These are phyloP conservation scores for Capreolus pygargus DNA, from an alignment of 2,113 vertebrate species.

Conservation along the genomic window DNA sequence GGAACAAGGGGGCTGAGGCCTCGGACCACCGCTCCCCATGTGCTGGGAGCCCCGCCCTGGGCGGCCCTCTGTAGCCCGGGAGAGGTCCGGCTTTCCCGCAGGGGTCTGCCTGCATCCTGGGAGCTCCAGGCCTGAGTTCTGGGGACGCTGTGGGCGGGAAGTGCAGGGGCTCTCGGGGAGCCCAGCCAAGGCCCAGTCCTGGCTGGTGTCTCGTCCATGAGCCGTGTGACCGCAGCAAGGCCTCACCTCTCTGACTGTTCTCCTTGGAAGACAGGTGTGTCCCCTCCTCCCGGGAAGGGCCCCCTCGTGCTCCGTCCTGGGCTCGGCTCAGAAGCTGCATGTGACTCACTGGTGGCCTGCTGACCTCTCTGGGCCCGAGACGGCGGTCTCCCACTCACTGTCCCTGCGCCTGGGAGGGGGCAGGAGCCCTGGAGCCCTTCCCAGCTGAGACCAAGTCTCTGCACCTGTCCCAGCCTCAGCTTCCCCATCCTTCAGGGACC, in stretches of 20 bases:
- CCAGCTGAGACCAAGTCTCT: background rate
- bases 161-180: background rate
- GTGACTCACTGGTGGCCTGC: background rate
- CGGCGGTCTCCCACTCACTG: rapidly evolving
- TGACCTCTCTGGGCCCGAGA: background rate
- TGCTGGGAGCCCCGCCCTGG: rapidly evolving
- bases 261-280: rapidly evolving
- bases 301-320: rapidly evolving
- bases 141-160: rapidly evolving
- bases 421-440: background rate
- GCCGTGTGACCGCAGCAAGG: rapidly evolving
- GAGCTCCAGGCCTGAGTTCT: rapidly evolving
- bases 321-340: rapidly evolving
- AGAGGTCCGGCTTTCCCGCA: background rate
- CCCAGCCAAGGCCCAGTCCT: rapidly evolving
- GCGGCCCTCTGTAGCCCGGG: rapidly evolving
- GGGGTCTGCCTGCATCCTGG: background rate
- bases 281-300: rapidly evolving
- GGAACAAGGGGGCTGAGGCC: too few species aligned
- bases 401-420: background rate
- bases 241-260: too few species aligned
- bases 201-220: rapidly evolving
- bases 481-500: background rate
- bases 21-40: rapidly evolving
- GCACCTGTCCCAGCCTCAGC: background rate